Evolutionary conservation across 2,888 invertebrate species (phyloP).

Genomic region (Lobophora halterata): DNA sequence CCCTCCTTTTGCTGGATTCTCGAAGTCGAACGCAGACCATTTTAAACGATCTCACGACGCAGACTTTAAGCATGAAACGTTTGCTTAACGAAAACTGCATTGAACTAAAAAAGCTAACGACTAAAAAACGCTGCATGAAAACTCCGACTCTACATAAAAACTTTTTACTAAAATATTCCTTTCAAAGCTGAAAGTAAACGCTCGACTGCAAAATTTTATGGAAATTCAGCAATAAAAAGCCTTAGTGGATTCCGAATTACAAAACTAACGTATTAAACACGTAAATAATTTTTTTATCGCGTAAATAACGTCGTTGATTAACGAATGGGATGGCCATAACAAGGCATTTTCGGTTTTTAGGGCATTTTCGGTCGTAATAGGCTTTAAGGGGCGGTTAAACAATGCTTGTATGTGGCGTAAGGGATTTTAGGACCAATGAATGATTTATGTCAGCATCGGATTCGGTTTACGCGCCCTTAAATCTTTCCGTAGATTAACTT

Average conservation of each 20-base stretch:
- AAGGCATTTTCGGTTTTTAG: conserved; percentile 18
- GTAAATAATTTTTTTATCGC: conserved; percentile 11
- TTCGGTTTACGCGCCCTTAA: conserved; percentile 9
- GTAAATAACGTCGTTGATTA: conserved; percentile 13
- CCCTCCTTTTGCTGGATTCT: too few species aligned
- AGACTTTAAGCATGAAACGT: too few species aligned
- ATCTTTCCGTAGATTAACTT: conserved; percentile 11
- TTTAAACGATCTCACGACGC: conserved; percentile 15
- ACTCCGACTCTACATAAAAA: conserved; percentile 18
- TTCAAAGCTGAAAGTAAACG: conserved; percentile 15
- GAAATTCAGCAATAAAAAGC: conserved; percentile 17
- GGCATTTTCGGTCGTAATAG: conserved; percentile 15
- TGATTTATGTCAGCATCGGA: conserved; percentile 20
- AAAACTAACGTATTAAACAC: conserved; percentile 20
- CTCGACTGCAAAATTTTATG: conserved; percentile 14
- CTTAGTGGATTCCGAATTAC: conserved; percentile 11
- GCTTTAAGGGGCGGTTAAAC: conserved; percentile 22
- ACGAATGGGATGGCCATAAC: conserved; percentile 20
- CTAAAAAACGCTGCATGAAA: conserved; percentile 17
- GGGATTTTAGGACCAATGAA: conserved; percentile 25
- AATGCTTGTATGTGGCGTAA: conserved; percentile 16
- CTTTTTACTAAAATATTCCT: conserved; percentile 13
- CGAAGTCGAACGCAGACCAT: conserved; percentile 11
- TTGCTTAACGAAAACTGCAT: background rate
- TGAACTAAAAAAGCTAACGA: conserved; percentile 18